Evolutionary conservation across 2,113 vertebrate genomes (phyloP).

Genomic region (Tauraco erythrolophus): DNA sequence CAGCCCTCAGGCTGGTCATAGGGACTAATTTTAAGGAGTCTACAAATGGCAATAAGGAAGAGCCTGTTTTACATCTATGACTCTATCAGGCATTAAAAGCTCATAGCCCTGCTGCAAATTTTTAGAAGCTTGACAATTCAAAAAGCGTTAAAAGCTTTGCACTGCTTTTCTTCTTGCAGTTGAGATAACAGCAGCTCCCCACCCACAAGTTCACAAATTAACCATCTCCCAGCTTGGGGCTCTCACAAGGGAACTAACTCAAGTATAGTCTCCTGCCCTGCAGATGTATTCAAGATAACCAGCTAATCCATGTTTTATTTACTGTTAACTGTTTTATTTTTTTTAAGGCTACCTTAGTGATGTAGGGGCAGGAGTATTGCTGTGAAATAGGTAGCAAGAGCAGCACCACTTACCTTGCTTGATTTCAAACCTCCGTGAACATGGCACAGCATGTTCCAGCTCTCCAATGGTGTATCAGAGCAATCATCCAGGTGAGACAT

Average conservation of each 20-base stretch:
- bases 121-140: neutral
- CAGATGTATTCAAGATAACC: neutral
- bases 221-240: neutral
- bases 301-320: neutral
- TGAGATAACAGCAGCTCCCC: neutral
- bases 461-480: neutral
- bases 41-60: neutral
- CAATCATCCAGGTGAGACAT: neutral
- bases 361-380: neutral
- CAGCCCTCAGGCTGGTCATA: neutral
- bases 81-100: neutral
- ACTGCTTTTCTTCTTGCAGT: neutral
- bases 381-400: neutral
- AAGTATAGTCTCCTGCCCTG: neutral
- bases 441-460: fast-evolving
- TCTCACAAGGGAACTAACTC: neutral
- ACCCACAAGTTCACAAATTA: neutral
- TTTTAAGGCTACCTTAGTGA: neutral
- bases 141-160: neutral
- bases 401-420: neutral
- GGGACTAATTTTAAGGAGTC: neutral
- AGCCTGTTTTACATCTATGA: neutral
- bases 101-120: neutral
- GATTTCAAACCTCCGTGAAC: neutral
- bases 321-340: neutral